These are phyloP conservation scores for Littorina saxatilis DNA, from an alignment of 1,140 invertebrate species.

Conservation along the genomic window DNA sequence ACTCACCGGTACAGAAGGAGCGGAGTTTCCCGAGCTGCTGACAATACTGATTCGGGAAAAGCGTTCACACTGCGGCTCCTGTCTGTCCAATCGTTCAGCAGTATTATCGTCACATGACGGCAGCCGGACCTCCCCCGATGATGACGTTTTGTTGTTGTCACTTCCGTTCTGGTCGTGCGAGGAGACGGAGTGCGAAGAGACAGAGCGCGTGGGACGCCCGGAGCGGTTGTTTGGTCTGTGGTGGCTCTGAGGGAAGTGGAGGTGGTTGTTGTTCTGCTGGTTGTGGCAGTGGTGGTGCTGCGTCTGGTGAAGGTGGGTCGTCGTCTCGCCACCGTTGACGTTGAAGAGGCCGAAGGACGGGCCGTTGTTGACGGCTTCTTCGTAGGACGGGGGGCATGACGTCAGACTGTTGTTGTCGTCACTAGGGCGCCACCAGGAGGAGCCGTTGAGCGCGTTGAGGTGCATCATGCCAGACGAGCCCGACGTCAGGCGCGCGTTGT, in stretches of 20 bases:
- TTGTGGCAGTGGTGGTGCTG: slow-evolving; percentile 12
- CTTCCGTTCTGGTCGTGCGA: background rate
- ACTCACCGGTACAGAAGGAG: too few species aligned
- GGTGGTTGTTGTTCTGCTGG: background rate
- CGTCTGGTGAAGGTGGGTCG: background rate
- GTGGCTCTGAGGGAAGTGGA: background rate
- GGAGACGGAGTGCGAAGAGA: background rate
- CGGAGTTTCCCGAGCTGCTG: too few species aligned
- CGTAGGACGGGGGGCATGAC: background rate
- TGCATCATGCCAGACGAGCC: slow-evolving; percentile 15
- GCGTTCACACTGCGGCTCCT: too few species aligned
- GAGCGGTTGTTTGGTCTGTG: background rate
- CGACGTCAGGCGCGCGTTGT: background rate
- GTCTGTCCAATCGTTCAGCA: too few species aligned
- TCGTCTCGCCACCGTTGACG: background rate
- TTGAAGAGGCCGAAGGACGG: slow-evolving; percentile 23
- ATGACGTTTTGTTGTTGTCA: background rate
- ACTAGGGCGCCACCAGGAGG: background rate
- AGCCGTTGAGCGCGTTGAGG: slow-evolving; percentile 27
- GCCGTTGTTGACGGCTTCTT: background rate
- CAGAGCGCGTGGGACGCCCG: background rate
- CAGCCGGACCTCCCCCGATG: too few species aligned
- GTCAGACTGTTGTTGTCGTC: background rate
- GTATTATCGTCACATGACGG: too few species aligned
- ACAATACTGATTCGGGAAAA: too few species aligned